A percentile compares a stretch with the other conserved stretches of the same genome.
Conservation (phyloP, 2,113 vertebrate species). For the Nansenia antarctica region DNA sequence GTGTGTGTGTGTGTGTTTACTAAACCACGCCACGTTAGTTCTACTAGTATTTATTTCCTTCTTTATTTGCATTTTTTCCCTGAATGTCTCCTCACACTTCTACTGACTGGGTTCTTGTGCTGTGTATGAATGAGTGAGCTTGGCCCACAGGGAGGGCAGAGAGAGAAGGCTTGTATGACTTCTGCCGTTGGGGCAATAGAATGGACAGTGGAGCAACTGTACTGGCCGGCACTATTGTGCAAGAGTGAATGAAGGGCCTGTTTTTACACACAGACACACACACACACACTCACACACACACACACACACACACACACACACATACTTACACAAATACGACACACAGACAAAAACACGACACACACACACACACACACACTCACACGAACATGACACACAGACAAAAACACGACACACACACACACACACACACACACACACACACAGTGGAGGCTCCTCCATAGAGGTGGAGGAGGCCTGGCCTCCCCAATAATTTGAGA, state of each 20-base stretch:
- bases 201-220: constrained; percentile 59
- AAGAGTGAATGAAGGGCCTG: constrained; percentile 57
- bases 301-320: too few species aligned
- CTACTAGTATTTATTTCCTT: background rate
- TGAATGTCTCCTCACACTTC: constrained; percentile 47
- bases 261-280: constrained; percentile 29
- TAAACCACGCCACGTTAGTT: background rate
- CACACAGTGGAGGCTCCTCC: too few species aligned
- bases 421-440: too few species aligned
- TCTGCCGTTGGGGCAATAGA: constrained; percentile 55
- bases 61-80: constrained; percentile 18
- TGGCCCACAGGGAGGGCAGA: constrained; percentile 11
- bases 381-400: background rate
- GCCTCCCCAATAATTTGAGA: too few species aligned
- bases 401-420: background rate
- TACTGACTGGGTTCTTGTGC: constrained; percentile 54
- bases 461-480: too few species aligned
- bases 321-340: background rate
- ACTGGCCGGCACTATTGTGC: constrained; percentile 64
- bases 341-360: background rate
- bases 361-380: background rate
- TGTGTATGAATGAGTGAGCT: constrained; percentile 29
- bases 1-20: background rate
- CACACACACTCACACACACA: constrained; percentile 26
- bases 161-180: constrained; percentile 42